Base-by-base conservation (phyloP, 2,888 invertebrate genomes). In the Melinaea menophilus region DNA sequence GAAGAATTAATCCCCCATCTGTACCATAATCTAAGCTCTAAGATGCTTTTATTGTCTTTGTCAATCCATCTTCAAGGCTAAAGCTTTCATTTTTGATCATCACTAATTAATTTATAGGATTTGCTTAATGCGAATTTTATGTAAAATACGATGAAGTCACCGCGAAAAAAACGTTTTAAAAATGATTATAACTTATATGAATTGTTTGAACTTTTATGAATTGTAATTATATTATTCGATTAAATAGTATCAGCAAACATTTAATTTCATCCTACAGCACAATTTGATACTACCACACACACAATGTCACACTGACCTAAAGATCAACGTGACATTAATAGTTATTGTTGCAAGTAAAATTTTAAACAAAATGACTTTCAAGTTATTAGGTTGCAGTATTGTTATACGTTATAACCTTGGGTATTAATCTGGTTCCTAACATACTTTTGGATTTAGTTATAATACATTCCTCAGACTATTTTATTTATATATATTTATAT, bases 351-450 rank as follows among this genome's bases (percentile, higher is more conserved):
- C 9, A 22, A 31, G 51, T 31, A 7, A 9, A 41, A 31, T 31
- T 51, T 22, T 51, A 31, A 5, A 22, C 22, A 51, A n/a, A 48
- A 31, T 31, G 51, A 51, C 22, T 22, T 51, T 9, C 7, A 31
- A 31, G 11, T 31, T 51, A 51, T 51, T 22, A 51, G 7, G 51
- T 51, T 9, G 5, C 51, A 31, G 51, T 51, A 51, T 51, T 51
- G 11, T 51, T 31, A 51, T 51, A 51, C 37, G 31, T 56, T 90
- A 22, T 22, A 88, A 88, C 88, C 89, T 89, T 86, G 87, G 86
- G 78, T 87, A 88, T 87, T 79, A 84, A 86, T 86, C 86, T 79
- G 80, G 88, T 89, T 88, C 88, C 88, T 86, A 80, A 82, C 84
- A 81, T 79, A 85, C 88, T 86, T 85, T 84, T 81, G 77, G 80